A percentile compares a stretch with the other conserved stretches of the same genome.
These are phyloP conservation scores for Berghia stephanieae DNA, from an alignment of 1,140 invertebrate genomes.

Conservation along the genomic window DNA sequence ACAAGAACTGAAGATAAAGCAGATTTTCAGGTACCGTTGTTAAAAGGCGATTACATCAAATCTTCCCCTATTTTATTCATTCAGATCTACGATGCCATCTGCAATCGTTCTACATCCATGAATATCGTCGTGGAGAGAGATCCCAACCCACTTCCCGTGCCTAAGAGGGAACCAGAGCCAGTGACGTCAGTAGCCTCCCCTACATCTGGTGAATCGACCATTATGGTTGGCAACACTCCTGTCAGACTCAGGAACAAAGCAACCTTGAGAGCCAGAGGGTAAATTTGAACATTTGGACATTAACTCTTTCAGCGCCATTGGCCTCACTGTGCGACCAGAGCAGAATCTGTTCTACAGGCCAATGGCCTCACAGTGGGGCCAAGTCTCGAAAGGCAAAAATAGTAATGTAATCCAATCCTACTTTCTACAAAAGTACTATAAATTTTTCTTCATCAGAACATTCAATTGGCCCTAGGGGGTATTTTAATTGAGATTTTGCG, in stretches of 20 bases:
- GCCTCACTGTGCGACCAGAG: too few relatives aligned
- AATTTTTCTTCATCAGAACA: neutral
- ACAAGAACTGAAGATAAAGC: too few relatives aligned
- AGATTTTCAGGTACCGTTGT: too few relatives aligned
- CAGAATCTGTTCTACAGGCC: too few relatives aligned
- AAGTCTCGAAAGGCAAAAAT: too few relatives aligned
- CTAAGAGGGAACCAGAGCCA: slow-evolving; percentile 36
- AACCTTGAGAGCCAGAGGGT: slow-evolving; percentile 60
- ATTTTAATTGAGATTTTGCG: too few relatives aligned
- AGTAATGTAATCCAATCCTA: too few relatives aligned
- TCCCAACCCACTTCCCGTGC: slow-evolving; percentile 36
- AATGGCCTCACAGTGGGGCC: too few relatives aligned
- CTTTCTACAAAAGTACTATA: too few relatives aligned
- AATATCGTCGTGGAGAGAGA: slow-evolving; percentile 89
- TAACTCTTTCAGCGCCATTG: too few relatives aligned
- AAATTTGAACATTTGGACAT: slow-evolving; percentile 27
- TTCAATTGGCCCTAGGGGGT: too few relatives aligned
- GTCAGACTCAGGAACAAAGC: slow-evolving; percentile 67
- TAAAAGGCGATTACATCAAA: neutral
- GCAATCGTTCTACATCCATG: slow-evolving; percentile 54
- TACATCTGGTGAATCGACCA: slow-evolving; percentile 59
- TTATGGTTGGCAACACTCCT: slow-evolving; percentile 44
- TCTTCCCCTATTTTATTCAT: slow-evolving; percentile 26
- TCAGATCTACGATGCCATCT: slow-evolving; percentile 61
- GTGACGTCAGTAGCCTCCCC: slow-evolving; percentile 30